Base-by-base conservation (phyloP, 2,888 invertebrate genomes). In the Strigamia transsilvanica region DNA sequence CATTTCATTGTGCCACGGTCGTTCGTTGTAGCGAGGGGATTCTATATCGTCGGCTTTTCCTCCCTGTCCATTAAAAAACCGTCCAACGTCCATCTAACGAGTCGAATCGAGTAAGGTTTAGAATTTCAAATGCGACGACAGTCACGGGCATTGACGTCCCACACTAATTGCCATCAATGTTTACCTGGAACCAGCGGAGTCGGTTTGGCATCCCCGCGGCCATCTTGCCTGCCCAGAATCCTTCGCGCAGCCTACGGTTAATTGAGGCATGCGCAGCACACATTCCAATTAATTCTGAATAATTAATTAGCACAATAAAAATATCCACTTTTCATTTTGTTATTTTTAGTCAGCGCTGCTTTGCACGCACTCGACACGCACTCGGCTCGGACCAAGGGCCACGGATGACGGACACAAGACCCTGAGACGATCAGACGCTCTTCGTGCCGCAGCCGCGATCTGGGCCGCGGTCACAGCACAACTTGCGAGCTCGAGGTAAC, bases 251-350 rank as follows among this genome's bases (percentile, higher is more conserved):
- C 81, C 66, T 12, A 27, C n/a, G 56, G 66, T 66, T 66, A 82
- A 80, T 82, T 83, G 83, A 83, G 77, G 83, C 83, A 83, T 83
- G 83, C 83, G 83, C 83, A 82, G 73, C 56, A 80, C 82, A 82
- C 82, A 56, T 82, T 56, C 73, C 82, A 82, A 82, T 82, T 82
- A 82, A 82, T 83, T 83, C 80, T 83, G 83, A 83, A 83, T 83
- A 83, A 83, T 83, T 83, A 83, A 83, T 83, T 83, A 83, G 82
- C 82, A 73, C 83, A 82, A 82, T 77, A 82, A 82, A 82, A 82
- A 82, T 82, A 82, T 77, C 82, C 73, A 73, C 82, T 77, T 82
- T 82, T 78, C 41, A 78, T 79, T 61, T 78, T 41, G 23, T 80
- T 51, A 46, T 80, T 51, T 51, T 46, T 80, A 46, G 46, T 51